These are phyloP conservation scores for Chromobotia macracanthus DNA, from an alignment of 2,797 vertebrate genomes.

Conservation along the genomic window DNA sequence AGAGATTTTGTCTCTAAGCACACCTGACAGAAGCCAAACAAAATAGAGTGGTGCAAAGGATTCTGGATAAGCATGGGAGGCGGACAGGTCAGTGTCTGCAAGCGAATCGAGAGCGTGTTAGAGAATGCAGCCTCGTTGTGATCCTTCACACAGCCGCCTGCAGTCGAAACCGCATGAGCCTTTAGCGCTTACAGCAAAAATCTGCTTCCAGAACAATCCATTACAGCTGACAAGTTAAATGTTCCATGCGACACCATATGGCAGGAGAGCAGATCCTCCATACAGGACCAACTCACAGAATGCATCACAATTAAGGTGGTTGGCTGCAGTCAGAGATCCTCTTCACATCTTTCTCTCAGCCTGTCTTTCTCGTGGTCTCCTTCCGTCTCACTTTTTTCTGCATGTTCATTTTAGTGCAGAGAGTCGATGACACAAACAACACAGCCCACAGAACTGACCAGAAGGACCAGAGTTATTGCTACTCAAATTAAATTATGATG, in stretches of 20 bases:
- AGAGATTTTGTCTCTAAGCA: too few species aligned
- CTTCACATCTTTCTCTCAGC: background rate
- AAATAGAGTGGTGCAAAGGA: too few species aligned
- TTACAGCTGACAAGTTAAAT: constrained; percentile 99
- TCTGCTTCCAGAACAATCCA: constrained; percentile 98
- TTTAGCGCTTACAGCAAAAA: constrained; percentile 90
- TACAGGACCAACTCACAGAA: constrained; percentile 81
- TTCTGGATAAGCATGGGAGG: constrained; percentile 73
- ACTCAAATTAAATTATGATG: too few species aligned
- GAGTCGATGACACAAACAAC: background rate
- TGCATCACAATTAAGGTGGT: constrained; percentile 88
- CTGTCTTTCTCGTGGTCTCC: constrained; percentile 8
- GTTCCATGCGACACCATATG: constrained; percentile 98
- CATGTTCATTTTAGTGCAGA: constrained; percentile 1
- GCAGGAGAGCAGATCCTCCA: constrained; percentile 79
- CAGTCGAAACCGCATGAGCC: constrained; percentile 70
- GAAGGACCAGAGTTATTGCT: too few species aligned
- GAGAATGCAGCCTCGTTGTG: constrained; percentile 70
- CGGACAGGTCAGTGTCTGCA: constrained; percentile 79
- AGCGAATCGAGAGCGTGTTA: constrained; percentile 71
- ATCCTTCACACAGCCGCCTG: constrained; percentile 87
- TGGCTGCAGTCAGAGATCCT: constrained; percentile 79
- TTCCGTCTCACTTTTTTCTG: constrained; percentile 8
- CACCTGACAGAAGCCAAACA: too few species aligned
- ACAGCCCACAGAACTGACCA: constrained; percentile 15